Base-by-base conservation (phyloP, 2,113 vertebrate genomes). In the Hydrolagus affinis region DNA sequence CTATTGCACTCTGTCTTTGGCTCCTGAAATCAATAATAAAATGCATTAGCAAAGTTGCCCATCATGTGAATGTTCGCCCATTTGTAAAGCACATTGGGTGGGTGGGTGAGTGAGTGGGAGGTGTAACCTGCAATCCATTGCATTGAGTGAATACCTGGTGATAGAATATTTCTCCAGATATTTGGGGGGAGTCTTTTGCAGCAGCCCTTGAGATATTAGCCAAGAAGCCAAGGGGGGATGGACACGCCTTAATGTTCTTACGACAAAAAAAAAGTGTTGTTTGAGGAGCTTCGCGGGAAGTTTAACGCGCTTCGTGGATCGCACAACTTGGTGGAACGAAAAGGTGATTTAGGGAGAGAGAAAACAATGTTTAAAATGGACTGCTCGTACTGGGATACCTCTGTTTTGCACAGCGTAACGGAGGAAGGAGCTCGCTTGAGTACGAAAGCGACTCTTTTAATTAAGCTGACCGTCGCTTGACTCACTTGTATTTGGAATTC, bases 1-100 rank as follows among this genome's bases (percentile, higher is more conserved):
- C 92, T 91, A 87, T 69, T 90, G 88, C 91, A 90, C 89, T 94
- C 93, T 74, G 89, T 87, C 93, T 92, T 92, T 91, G 91, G 91
- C 88, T 93, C 93, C 94, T 95, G 89, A 21, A 68, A 86, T 66
- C 78, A 83, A 83, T 83, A 32, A 83, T 28, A 83, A 66, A 66
- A 66, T 68, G 60, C 1, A 83, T 83, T 66, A 83, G 25, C 78
- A 83, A 68, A 68, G 25, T 28, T 64, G 14, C 23, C 17, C 64
- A 66, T 30, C 10, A 68, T 68, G 78, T 25, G 11, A 66, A 83
- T 83, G 62, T 8, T 32, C 1, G 12, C 23, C 57, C 62, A 62
- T 28, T 44, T 25, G 57, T 28, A 25, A 83, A 83, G 25, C 28
- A 30, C n/a, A 19, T n/a, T 56, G 56, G 73, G n/a, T n/a, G n/a